Evolutionary conservation across 2,113 vertebrate species (phyloP).

Genomic region (Marcusenius ussheri): DNA sequence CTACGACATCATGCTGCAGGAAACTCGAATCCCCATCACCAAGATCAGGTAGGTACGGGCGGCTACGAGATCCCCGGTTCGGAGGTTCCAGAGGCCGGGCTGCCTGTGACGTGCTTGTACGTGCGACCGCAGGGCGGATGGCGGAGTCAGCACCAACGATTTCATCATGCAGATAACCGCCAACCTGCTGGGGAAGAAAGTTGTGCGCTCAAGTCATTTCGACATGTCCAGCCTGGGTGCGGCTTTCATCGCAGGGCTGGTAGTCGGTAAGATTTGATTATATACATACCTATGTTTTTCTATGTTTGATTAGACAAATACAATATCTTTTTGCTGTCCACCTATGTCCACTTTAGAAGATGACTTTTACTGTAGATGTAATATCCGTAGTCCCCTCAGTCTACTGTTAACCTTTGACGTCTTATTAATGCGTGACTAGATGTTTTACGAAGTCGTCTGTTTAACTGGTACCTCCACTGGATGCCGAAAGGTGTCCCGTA

Average conservation of each 20-base stretch:
- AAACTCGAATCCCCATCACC: slow-evolving; percentile 70
- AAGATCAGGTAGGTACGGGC: slow-evolving; percentile 68
- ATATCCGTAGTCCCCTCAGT: neutral
- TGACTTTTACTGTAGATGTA: neutral
- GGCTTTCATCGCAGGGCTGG: slow-evolving; percentile 84
- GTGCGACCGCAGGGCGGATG: slow-evolving; percentile 69
- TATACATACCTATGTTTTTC: neutral
- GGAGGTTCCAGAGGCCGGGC: neutral
- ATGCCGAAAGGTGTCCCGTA: neutral
- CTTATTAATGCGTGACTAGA: neutral
- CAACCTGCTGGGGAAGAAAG: slow-evolving; percentile 73
- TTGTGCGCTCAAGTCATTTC: slow-evolving; percentile 63
- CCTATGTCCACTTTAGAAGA: neutral
- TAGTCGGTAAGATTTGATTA: slow-evolving; percentile 63
- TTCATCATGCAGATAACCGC: slow-evolving; percentile 95
- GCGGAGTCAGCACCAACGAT: slow-evolving; percentile 83
- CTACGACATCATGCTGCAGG: slow-evolving; percentile 75
- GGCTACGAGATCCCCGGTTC: neutral
- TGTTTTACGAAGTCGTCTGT: neutral
- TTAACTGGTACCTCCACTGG: neutral
- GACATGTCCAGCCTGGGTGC: slow-evolving; percentile 94
- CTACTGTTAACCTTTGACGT: neutral
- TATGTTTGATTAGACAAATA: neutral
- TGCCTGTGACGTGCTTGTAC: neutral
- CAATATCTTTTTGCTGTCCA: neutral